Evolutionary conservation across 1,140 invertebrate species (phyloP).

Genomic region (Chrysopa pallens): DNA sequence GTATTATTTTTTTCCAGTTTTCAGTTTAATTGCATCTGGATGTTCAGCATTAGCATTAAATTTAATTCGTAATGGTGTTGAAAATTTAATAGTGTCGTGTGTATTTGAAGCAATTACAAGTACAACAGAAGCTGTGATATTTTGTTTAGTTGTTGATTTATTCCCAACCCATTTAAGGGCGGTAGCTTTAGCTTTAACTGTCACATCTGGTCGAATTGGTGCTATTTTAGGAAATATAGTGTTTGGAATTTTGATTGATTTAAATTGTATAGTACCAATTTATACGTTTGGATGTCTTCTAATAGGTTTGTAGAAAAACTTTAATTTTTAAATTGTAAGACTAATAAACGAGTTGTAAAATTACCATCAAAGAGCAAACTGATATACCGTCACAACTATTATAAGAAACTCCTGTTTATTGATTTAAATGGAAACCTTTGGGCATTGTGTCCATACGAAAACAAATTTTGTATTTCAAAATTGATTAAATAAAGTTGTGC

Average conservation of each 20-base stretch:
- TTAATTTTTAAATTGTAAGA: too few species aligned
- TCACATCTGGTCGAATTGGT: constrained; percentile 31
- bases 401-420: too few species aligned
- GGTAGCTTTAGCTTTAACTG: constrained; percentile 31
- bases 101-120: constrained; percentile 35
- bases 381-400: too few species aligned
- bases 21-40: constrained; percentile 34
- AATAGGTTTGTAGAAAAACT: constrained; percentile 26
- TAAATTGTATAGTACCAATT: constrained; percentile 31
- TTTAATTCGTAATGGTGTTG: constrained; percentile 27
- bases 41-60: constrained; percentile 31
- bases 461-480: too few species aligned
- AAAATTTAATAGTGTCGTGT: constrained; percentile 32
- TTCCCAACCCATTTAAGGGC: constrained; percentile 27
- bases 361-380: too few species aligned
- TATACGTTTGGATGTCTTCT: constrained; percentile 31
- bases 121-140: constrained; percentile 33
- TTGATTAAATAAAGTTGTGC: too few species aligned
- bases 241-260: constrained; percentile 31
- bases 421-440: too few species aligned
- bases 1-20: constrained; percentile 13
- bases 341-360: too few species aligned
- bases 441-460: too few species aligned
- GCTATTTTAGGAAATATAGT: constrained; percentile 35
- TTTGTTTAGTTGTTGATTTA: constrained; percentile 35